Evolutionary conservation across 2,888 invertebrate genomes (phyloP).

Genomic region (Disparrhopalites patrizii): DNA sequence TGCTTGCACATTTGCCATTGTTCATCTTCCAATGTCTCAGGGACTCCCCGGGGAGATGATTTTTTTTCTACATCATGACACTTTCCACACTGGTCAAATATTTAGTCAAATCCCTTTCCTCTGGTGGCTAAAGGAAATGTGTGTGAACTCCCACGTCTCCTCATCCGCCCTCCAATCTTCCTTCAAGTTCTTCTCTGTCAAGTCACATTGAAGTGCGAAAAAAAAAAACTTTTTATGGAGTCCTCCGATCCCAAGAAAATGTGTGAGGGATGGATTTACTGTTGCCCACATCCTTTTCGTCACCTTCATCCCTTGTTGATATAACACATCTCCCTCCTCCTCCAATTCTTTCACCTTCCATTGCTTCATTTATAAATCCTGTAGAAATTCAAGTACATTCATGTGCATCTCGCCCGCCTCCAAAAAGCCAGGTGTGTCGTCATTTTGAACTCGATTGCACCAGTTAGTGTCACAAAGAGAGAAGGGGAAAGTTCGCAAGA

Average conservation of each 20-base stretch:
- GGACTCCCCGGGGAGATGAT: background rate
- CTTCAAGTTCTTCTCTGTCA: constrained; percentile 3
- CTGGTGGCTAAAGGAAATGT: background rate
- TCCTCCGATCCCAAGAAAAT: no score
- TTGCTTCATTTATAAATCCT: background rate
- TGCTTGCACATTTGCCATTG: background rate
- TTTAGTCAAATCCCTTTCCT: constrained; percentile 10
- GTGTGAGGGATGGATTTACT: constrained; percentile 28
- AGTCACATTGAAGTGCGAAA: constrained; percentile 27
- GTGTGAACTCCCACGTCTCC: background rate
- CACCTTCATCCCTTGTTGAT: background rate
- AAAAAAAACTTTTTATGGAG: constrained; percentile 18
- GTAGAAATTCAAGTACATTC: no score
- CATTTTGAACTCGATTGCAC: no score
- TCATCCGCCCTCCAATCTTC: background rate
- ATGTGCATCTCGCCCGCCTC: no score
- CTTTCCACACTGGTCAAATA: constrained; percentile 24
- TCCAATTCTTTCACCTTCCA: background rate
- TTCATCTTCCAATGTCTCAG: background rate
- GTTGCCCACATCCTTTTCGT: constrained; percentile 25
- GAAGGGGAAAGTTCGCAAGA: no score
- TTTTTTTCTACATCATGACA: constrained; percentile 16
- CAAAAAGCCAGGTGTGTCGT: no score
- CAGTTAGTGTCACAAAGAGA: no score
- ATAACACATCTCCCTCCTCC: no score